Percentiles rank a stretch among this genome's conserved stretches.
phyloP scores from a whole-genome alignment of 2,113 vertebrate species.

The Bambusicola thoracicus region DNA sequence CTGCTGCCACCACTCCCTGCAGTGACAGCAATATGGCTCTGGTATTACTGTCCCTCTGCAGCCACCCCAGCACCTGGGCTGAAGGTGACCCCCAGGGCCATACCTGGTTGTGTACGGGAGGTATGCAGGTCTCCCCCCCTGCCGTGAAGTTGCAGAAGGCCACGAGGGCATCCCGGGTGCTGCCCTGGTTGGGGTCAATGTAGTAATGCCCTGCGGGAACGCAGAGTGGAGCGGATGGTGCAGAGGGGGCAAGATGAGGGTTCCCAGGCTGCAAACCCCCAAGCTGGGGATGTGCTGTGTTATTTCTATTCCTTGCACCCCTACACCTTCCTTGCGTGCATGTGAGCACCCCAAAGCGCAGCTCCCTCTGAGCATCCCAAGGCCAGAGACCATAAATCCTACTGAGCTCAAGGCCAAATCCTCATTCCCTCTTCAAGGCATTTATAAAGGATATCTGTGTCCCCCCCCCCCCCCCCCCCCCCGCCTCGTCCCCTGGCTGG shows the following conservation, averaged over 20 bases:
- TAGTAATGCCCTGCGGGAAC: slow-evolving; percentile 85
- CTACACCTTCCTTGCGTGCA: not conserved
- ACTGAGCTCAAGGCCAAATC: not conserved
- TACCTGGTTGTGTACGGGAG: slow-evolving; percentile 82
- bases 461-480: too few species aligned
- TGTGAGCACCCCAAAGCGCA: not conserved
- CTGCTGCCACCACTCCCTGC: not conserved
- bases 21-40: rapidly evolving
- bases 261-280: not conserved
- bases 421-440: not conserved
- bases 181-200: slow-evolving; percentile 93
- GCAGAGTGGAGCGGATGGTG: not conserved
- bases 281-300: not conserved
- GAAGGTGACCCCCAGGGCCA: rapidly evolving
- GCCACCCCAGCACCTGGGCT: not conserved
- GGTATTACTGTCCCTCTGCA: not conserved
- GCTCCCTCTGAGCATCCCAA: not conserved
- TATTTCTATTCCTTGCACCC: not conserved
- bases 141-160: slow-evolving; percentile 89
- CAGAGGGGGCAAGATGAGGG: rapidly evolving
- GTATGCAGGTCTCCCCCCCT: slow-evolving; percentile 85
- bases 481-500: rapidly evolving
- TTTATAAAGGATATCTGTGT: not conserved
- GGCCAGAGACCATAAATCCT: not conserved
- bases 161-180: slow-evolving; percentile 81